These are phyloP conservation scores for Coendou prehensilis DNA, from an alignment of 2,797 vertebrate genomes.

Conservation along the genomic window DNA sequence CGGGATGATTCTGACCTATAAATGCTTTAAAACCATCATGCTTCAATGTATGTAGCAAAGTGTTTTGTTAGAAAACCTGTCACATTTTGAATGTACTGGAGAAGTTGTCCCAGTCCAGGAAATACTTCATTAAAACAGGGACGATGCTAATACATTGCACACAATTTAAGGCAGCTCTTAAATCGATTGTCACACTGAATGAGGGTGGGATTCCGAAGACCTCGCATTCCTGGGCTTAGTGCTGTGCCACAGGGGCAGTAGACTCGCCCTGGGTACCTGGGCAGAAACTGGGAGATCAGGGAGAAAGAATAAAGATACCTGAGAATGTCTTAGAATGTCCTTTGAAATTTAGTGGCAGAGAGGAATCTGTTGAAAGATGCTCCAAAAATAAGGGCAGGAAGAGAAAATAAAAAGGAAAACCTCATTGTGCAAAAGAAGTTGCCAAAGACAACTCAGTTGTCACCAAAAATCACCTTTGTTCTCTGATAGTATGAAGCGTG, in stretches of 20 bases:
- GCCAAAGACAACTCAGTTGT: constrained; percentile 71
- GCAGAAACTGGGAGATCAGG: neutral
- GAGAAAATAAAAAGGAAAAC: neutral
- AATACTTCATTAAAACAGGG: neutral
- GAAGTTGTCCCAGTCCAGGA: neutral
- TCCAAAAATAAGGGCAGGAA: neutral
- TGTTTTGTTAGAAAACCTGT: neutral
- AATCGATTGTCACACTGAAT: accelerated
- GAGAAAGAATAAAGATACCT: neutral
- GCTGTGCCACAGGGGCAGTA: accelerated
- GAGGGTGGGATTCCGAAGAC: accelerated
- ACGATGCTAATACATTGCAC: accelerated
- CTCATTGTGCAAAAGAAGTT: neutral
- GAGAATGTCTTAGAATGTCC: neutral
- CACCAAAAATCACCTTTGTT: constrained; percentile 75
- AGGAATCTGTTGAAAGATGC: neutral
- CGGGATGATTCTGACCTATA: neutral
- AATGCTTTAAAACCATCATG: neutral
- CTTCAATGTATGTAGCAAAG: neutral
- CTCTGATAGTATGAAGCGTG: constrained; percentile 76
- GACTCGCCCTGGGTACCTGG: neutral
- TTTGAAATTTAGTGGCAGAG: neutral
- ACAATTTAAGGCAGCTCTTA: neutral
- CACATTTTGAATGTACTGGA: neutral
- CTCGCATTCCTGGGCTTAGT: neutral